These are phyloP conservation scores for Halcyon chelicuti DNA, from an alignment of 2,797 vertebrate genomes.

Conservation along the genomic window DNA sequence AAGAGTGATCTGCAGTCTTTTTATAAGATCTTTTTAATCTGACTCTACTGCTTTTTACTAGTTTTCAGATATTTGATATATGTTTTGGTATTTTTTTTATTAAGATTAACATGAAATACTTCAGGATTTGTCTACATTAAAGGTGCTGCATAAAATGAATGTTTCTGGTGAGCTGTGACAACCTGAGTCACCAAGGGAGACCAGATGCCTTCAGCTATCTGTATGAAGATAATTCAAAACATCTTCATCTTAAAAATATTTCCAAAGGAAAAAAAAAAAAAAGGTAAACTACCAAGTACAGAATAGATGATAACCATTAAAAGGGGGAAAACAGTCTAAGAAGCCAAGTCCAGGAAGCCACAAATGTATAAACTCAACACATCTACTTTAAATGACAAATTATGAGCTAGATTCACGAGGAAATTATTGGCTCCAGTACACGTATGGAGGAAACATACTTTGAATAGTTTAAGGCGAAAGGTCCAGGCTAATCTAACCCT, in stretches of 20 bases:
- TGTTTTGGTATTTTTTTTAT: background rate
- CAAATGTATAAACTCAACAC: background rate
- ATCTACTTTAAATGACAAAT: background rate
- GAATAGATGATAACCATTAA: background rate
- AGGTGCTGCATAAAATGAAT: background rate
- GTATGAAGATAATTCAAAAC: background rate
- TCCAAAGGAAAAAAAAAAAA: background rate
- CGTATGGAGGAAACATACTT: fast-evolving
- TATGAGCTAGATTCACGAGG: background rate
- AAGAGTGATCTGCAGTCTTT: background rate
- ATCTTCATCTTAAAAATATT: background rate
- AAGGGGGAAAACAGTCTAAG: background rate
- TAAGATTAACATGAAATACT: background rate
- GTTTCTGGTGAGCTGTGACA: background rate
- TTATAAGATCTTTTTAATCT: background rate
- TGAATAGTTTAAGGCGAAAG: background rate
- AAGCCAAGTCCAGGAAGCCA: background rate
- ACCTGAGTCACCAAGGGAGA: background rate
- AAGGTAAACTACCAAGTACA: background rate
- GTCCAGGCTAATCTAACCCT: background rate
- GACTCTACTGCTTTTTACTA: background rate
- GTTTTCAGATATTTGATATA: slow-evolving; percentile 3
- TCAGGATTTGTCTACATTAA: background rate
- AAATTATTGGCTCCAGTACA: background rate
- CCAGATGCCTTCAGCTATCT: background rate